Evolutionary conservation across 1,140 invertebrate genomes (phyloP).

Genomic region (Drosophila santomea): DNA sequence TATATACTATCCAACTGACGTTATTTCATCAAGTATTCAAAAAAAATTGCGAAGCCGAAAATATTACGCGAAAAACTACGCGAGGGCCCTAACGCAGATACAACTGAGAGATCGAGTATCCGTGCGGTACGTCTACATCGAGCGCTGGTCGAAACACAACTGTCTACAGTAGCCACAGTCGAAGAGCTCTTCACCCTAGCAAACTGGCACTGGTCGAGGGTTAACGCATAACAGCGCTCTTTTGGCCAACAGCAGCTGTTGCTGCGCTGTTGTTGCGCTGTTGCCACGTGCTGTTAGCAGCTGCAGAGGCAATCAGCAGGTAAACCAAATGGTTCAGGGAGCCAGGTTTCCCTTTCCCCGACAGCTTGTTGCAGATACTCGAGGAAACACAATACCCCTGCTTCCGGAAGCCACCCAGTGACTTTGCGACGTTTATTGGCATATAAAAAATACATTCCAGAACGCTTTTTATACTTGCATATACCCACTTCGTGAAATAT

Average conservation of each 20-base stretch:
- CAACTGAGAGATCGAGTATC: constrained; percentile 18
- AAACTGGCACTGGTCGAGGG: neutral
- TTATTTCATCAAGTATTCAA: constrained; percentile 39
- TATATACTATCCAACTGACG: constrained; percentile 37
- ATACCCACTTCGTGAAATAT: neutral
- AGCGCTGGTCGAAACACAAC: constrained; percentile 46
- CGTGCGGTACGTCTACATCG: constrained; percentile 41
- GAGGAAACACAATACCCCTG: constrained; percentile 34
- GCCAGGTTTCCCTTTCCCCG: neutral
- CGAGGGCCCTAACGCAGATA: constrained; percentile 40
- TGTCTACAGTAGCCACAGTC: neutral
- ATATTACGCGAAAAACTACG: constrained; percentile 57
- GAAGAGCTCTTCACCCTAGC: constrained; percentile 10
- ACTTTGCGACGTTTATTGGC: neutral
- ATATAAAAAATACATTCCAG: neutral
- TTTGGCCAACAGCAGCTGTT: constrained; percentile 31
- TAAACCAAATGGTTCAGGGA: constrained; percentile 28
- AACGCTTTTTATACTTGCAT: neutral
- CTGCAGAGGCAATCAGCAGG: constrained; percentile 45
- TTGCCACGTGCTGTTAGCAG: constrained; percentile 63
- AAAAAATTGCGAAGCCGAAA: constrained; percentile 21
- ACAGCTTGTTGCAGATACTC: constrained; percentile 49
- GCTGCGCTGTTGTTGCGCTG: constrained; percentile 15
- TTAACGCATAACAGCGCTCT: constrained; percentile 16
- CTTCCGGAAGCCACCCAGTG: constrained; percentile 31